phyloP scores from a whole-genome alignment of 2,797 vertebrate species.

The Zonotrichia albicollis region DNA sequence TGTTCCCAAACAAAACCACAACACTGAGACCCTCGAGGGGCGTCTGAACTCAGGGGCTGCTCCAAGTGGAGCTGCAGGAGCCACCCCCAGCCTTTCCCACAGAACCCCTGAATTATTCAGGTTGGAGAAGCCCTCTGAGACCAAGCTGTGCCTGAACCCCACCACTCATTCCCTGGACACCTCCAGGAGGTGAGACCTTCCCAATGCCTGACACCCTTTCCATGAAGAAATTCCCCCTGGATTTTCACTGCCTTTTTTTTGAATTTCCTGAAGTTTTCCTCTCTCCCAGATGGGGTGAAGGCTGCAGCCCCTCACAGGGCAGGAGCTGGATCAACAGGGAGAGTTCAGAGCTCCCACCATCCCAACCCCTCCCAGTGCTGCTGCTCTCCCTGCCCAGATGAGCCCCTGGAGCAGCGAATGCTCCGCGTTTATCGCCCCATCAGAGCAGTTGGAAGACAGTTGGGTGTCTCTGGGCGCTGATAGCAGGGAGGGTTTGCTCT shows the following conservation, averaged over 20 bases:
- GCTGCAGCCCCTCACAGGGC: accelerated
- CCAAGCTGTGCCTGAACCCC: neutral
- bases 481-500: constrained; percentile 56
- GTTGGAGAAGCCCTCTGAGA: neutral
- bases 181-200: neutral
- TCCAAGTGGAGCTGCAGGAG: neutral
- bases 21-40: accelerated
- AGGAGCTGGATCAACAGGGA: accelerated
- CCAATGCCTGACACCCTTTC: neutral
- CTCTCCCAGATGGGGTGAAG: accelerated
- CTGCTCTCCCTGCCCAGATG: neutral
- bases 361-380: accelerated
- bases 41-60: accelerated
- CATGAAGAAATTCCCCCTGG: neutral
- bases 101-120: neutral
- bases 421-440: neutral
- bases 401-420: neutral
- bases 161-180: neutral
- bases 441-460: constrained; percentile 70
- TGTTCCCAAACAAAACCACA: neutral
- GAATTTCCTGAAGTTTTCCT: neutral
- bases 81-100: accelerated
- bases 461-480: constrained; percentile 54
- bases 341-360: accelerated
- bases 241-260: neutral